Evolutionary conservation across 2,888 invertebrate genomes (phyloP).

Genomic region (Xanthostigma xanthostigma): DNA sequence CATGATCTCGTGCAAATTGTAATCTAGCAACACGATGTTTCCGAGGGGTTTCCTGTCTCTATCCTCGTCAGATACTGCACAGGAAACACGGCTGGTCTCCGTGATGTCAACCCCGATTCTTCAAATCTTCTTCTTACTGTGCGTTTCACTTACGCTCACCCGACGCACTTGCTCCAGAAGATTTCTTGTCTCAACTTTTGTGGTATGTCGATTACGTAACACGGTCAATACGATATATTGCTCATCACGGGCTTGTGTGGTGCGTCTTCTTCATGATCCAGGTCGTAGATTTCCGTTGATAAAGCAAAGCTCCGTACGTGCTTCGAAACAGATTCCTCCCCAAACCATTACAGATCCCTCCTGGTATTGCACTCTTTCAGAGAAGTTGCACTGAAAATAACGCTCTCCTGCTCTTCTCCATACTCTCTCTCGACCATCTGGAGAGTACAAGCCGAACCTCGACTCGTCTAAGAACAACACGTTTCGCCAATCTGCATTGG

Average conservation of each 20-base stretch:
- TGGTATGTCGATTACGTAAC: background rate
- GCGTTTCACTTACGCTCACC: conserved; percentile 12
- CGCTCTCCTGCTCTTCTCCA: conserved; percentile 8
- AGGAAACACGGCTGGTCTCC: conserved; percentile 1
- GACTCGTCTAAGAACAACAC: conserved; percentile 4
- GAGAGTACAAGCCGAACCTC: conserved; percentile 3
- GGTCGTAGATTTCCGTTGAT: no score
- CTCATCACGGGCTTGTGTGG: conserved; percentile 2
- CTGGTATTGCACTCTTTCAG: conserved; percentile 7
- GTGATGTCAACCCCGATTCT: background rate
- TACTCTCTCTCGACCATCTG: conserved; percentile 4
- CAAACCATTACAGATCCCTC: no score
- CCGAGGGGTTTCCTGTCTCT: background rate
- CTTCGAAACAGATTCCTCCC: no score
- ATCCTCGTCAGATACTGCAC: no score
- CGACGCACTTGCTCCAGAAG: conserved; percentile 3
- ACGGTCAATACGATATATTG: conserved; percentile 1
- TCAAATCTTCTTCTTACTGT: conserved; percentile 13
- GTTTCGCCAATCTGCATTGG: conserved; percentile 3
- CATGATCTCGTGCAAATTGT: conserved; percentile 1
- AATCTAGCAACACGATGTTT: background rate
- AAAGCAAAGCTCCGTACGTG: no score
- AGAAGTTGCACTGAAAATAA: background rate
- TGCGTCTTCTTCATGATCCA: conserved; percentile 8
- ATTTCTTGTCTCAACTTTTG: background rate